phyloP scores from a whole-genome alignment of 1,140 invertebrate species.

The Polyergus mexicanus region DNA sequence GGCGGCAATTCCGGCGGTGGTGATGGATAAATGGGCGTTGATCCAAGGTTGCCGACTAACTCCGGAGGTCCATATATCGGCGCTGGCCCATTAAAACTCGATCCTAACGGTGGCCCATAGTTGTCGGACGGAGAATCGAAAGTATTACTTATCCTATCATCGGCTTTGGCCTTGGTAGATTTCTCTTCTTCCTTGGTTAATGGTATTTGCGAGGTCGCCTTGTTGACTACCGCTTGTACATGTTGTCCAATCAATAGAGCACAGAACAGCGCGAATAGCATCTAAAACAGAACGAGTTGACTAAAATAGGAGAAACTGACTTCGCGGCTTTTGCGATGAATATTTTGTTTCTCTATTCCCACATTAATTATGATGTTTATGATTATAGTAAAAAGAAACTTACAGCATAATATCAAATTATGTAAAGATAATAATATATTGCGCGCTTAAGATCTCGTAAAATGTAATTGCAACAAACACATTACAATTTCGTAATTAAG shows the following conservation, averaged over 20 bases:
- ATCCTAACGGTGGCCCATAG: slow-evolving; percentile 78
- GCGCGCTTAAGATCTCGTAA: not conserved
- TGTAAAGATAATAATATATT: slow-evolving; percentile 26
- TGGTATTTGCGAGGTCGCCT: slow-evolving; percentile 68
- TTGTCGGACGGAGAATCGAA: slow-evolving; percentile 81
- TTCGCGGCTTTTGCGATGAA: slow-evolving; percentile 3
- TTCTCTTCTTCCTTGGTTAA: slow-evolving; percentile 71
- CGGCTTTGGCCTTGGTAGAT: slow-evolving; percentile 73
- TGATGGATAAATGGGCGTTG: slow-evolving; percentile 82
- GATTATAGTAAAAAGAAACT: slow-evolving; percentile 12
- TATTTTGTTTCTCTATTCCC: slow-evolving; percentile 19
- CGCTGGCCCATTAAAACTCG: slow-evolving; percentile 79
- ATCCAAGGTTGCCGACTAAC: slow-evolving; percentile 81
- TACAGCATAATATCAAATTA: not conserved
- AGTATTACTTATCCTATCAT: slow-evolving; percentile 83
- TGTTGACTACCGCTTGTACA: slow-evolving; percentile 80
- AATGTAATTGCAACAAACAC: slow-evolving; percentile 7
- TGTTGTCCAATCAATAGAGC: slow-evolving; percentile 77
- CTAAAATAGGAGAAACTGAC: slow-evolving; percentile 32
- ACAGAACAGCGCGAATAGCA: slow-evolving; percentile 75
- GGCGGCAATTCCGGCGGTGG: slow-evolving; percentile 82
- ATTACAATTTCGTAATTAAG: slow-evolving; percentile 24
- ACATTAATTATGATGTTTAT: not conserved
- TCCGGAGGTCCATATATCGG: slow-evolving; percentile 84
- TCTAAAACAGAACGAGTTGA: slow-evolving; percentile 76